Conservation (phyloP, 2,797 vertebrate species). For the Typhlichthys subterraneus region DNA sequence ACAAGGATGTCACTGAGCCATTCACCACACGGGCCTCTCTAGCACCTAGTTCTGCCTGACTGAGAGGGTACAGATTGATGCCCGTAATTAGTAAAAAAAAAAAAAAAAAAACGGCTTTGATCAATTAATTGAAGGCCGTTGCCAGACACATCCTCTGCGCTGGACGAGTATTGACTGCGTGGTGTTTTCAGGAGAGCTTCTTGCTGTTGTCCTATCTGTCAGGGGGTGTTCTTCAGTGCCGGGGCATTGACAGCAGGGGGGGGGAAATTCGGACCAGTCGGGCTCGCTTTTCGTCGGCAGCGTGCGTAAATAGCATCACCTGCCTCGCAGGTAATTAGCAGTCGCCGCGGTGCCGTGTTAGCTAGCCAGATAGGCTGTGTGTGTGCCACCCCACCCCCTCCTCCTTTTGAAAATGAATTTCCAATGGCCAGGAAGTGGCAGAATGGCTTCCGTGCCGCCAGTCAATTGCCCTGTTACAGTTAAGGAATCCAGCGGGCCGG, state of each 20-base stretch:
- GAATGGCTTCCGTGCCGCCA: conserved; percentile 62
- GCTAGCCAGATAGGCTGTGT: background rate
- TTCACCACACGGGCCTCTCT: too few species aligned
- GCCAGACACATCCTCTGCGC: conserved; percentile 27
- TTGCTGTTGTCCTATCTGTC: conserved; percentile 39
- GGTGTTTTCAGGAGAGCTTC: conserved; percentile 58
- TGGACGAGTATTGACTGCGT: conserved; percentile 54
- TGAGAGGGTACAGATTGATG: conserved; percentile 19
- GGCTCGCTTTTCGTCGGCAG: conserved; percentile 50
- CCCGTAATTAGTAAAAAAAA: conserved; percentile 39
- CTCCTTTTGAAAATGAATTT: conserved; percentile 69
- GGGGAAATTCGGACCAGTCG: conserved; percentile 47
- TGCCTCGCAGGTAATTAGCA: conserved; percentile 70
- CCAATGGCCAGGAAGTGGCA: conserved; percentile 67
- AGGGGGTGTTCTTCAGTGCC: conserved; percentile 49
- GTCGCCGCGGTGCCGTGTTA: conserved; percentile 62
- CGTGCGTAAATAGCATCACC: conserved; percentile 44
- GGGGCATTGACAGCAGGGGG: conserved; percentile 43
- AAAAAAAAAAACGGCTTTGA: conserved; percentile 31
- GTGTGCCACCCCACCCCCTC: conserved; percentile 34
- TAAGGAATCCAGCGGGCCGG: conserved; percentile 79
- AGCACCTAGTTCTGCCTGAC: conserved; percentile 28
- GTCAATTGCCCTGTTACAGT: conserved; percentile 84
- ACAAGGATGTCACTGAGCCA: too few species aligned
- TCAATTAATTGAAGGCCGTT: conserved; percentile 33